These are phyloP conservation scores for Andrena cerasifolii DNA, from an alignment of 1,140 invertebrate species.

Conservation along the genomic window DNA sequence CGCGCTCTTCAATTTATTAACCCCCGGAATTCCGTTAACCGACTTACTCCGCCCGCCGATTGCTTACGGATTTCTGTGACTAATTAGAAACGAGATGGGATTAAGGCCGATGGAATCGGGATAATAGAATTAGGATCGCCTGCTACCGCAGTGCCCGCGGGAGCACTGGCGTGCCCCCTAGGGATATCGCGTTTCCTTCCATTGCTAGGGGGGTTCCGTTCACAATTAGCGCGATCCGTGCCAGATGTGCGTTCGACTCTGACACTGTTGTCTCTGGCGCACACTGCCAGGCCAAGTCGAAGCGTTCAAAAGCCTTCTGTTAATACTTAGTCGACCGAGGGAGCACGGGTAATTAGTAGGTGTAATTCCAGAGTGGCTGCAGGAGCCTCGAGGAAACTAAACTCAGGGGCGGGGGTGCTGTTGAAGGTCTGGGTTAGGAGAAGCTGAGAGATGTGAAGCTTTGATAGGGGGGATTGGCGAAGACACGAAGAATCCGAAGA, in stretches of 20 bases:
- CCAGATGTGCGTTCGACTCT: constrained; percentile 2
- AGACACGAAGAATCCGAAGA: too few relatives aligned
- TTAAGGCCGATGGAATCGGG: background rate
- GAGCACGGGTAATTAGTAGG: background rate
- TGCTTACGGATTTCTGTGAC: background rate
- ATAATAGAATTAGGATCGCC: background rate
- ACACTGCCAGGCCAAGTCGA: too few relatives aligned
- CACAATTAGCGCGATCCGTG: constrained; percentile 2
- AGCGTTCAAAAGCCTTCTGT: background rate
- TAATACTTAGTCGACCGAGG: background rate
- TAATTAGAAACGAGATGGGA: background rate
- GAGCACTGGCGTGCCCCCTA: background rate
- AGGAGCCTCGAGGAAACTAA: background rate
- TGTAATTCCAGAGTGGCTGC: background rate
- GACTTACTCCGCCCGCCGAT: too few relatives aligned
- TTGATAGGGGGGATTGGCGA: too few relatives aligned
- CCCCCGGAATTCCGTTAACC: too few relatives aligned
- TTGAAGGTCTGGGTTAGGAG: too few relatives aligned
- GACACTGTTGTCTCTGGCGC: too few relatives aligned
- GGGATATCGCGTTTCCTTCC: background rate
- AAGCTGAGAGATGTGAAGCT: too few relatives aligned
- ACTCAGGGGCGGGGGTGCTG: too few relatives aligned
- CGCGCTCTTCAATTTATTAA: background rate
- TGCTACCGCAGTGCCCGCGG: background rate
- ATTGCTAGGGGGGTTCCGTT: background rate